A percentile compares a stretch with the other conserved stretches of the same genome.
phyloP scores from a whole-genome alignment of 2,113 vertebrate species.

The Etheostoma cragini region DNA sequence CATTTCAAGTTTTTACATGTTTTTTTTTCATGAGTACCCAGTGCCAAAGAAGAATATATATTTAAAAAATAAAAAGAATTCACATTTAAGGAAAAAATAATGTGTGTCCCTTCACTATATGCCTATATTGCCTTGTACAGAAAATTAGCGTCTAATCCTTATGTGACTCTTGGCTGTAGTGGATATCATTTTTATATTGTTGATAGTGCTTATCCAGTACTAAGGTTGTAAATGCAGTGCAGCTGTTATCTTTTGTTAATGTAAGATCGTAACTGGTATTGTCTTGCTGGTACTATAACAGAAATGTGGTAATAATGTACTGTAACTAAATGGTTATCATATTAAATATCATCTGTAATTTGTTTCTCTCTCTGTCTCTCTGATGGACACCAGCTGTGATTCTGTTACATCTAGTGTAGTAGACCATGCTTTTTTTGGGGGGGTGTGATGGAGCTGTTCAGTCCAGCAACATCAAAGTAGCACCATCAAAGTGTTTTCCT shows the following conservation, averaged over 20 bases:
- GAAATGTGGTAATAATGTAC: background rate
- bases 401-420: background rate
- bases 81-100: background rate
- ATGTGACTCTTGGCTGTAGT: background rate
- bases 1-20: background rate
- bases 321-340: background rate
- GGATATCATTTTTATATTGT: background rate
- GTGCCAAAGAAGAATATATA: background rate
- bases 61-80: no score
- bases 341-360: background rate
- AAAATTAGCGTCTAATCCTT: background rate
- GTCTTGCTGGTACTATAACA: background rate
- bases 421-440: conserved; percentile 12
- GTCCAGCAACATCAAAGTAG: conserved; percentile 37
- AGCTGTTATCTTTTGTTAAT: background rate
- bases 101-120: background rate
- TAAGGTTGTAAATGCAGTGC: background rate
- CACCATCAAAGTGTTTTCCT: conserved; percentile 36
- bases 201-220: background rate
- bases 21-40: background rate
- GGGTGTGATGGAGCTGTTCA: background rate
- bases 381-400: background rate
- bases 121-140: background rate
- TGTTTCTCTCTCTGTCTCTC: background rate
- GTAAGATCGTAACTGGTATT: background rate